Evolutionary conservation across 2,888 invertebrate species (phyloP).

Genomic region (Stenotaenia linearis): DNA sequence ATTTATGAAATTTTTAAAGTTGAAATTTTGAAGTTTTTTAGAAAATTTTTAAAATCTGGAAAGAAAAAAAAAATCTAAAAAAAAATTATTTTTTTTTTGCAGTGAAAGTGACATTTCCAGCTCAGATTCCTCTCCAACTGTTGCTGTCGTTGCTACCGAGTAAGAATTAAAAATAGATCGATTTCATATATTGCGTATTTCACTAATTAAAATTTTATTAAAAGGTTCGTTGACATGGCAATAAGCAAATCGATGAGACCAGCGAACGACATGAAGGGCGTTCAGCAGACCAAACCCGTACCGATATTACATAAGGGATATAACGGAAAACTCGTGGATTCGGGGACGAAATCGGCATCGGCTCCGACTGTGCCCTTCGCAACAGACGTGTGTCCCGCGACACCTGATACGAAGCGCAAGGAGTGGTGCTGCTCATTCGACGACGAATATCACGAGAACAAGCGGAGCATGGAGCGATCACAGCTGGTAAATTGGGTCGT

Average conservation of each 20-base stretch:
- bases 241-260: constrained; percentile 28
- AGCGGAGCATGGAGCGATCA: constrained; percentile 34
- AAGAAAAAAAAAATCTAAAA: too few relatives aligned
- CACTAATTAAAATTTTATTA: too few relatives aligned
- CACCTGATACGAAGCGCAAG: constrained; percentile 32
- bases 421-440: constrained; percentile 31
- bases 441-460: constrained; percentile 32
- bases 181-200: too few relatives aligned
- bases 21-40: too few relatives aligned
- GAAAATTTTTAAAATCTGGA: too few relatives aligned
- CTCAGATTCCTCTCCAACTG: constrained; percentile 14
- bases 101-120: constrained; percentile 31
- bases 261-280: too few relatives aligned
- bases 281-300: background rate
- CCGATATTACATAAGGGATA: background rate
- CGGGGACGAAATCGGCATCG: background rate
- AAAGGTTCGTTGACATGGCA: constrained; percentile 27
- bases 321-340: background rate
- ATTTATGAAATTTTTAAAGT: too few relatives aligned
- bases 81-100: constrained; percentile 8
- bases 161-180: background rate
- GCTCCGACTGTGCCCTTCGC: background rate
- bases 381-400: constrained; percentile 22
- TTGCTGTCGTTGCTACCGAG: constrained; percentile 26
- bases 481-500: too few relatives aligned